phyloP scores from a whole-genome alignment of 1,140 invertebrate species.

The Onthophagus taurus region DNA sequence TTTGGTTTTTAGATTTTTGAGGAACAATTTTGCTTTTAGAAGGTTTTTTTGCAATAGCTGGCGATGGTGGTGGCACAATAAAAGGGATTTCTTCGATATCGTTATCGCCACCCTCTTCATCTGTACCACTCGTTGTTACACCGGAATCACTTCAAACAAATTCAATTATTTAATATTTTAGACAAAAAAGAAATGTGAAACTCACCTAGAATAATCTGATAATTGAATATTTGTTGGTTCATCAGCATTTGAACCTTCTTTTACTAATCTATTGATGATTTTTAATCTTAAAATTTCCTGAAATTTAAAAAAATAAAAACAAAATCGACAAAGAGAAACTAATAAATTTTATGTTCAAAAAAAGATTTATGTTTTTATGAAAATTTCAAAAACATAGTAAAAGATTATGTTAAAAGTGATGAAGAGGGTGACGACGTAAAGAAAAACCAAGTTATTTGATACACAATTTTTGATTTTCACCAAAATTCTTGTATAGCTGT shows the following conservation, averaged over 20 bases:
- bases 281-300: conserved; percentile 67
- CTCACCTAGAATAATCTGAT: conserved; percentile 76
- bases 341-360: no score
- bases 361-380: no score
- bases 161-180: background rate
- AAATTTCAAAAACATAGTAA: no score
- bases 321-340: no score
- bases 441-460: no score
- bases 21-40: conserved; percentile 12
- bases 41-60: conserved; percentile 28
- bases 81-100: conserved; percentile 26
- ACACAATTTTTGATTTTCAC: no score
- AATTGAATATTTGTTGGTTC: conserved; percentile 76
- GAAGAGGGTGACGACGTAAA: no score
- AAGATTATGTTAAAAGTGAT: no score
- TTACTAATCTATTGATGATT: conserved; percentile 65
- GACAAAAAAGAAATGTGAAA: background rate
- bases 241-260: conserved; percentile 78
- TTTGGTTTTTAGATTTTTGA: conserved; percentile 11
- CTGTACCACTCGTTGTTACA: conserved; percentile 59
- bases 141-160: conserved; percentile 56
- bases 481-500: background rate
- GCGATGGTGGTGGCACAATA: conserved; percentile 48
- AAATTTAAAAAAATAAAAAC: conserved; percentile 25
- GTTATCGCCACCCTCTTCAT: conserved; percentile 31